Percentiles rank a stretch among this genome's conserved stretches.
These are phyloP conservation scores for Chalcosyrphus nemorum DNA, from an alignment of 2,888 invertebrate genomes.

Conservation along the genomic window DNA sequence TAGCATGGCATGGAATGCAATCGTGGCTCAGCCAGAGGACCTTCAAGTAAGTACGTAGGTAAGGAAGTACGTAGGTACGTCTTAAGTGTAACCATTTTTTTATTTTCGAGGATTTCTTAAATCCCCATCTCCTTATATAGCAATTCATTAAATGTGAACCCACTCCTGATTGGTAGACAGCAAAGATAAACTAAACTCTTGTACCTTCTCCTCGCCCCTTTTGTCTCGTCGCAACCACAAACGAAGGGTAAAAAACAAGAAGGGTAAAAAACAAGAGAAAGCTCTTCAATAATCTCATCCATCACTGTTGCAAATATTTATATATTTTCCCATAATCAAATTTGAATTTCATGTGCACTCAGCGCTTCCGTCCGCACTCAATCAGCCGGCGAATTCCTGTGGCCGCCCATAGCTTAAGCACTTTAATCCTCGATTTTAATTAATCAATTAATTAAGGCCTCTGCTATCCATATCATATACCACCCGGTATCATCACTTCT, in stretches of 20 bases:
- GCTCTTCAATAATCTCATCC: constrained; percentile 32
- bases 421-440: constrained; percentile 68
- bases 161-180: neutral
- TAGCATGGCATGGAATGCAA: too few species aligned
- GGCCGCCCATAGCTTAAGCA: constrained; percentile 54
- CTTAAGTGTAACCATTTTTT: too few species aligned
- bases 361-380: constrained; percentile 44
- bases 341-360: constrained; percentile 50
- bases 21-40: too few species aligned
- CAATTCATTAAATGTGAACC: neutral
- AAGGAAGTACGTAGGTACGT: too few species aligned
- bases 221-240: neutral
- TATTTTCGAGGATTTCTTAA: too few species aligned
- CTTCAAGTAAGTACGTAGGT: too few species aligned
- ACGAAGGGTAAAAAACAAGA: neutral
- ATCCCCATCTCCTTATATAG: too few species aligned
- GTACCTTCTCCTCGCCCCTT: neutral
- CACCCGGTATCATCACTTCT: constrained; percentile 18
- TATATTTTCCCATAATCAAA: constrained; percentile 47
- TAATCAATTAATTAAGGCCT: constrained; percentile 69
- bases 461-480: neutral
- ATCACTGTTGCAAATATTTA: constrained; percentile 46
- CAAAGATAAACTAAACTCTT: neutral
- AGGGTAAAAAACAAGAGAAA: constrained; percentile 18
- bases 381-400: constrained; percentile 52